Conservation (phyloP, 1,140 invertebrate species). For the Drosophila grimshawi region DNA sequence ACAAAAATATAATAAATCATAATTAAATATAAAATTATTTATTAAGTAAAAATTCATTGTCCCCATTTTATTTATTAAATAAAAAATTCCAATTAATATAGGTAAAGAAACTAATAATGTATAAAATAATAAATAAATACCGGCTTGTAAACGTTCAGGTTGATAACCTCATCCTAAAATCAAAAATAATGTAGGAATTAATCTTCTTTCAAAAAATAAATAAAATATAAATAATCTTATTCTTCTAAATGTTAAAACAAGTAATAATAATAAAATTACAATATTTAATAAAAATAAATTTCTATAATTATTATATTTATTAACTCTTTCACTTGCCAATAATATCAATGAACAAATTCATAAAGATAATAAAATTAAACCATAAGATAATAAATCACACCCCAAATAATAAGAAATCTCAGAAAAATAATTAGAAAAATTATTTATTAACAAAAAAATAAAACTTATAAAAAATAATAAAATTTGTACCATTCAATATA, state of each 20-base stretch:
- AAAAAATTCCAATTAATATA: constrained; percentile 86
- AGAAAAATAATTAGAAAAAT: constrained; percentile 70
- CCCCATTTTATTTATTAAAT: constrained; percentile 82
- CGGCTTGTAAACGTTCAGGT: constrained; percentile 87
- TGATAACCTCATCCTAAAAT: constrained; percentile 88
- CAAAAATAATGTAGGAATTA: constrained; percentile 88
- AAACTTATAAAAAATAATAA: constrained; percentile 83
- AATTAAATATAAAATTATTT: constrained; percentile 84
- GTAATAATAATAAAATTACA: constrained; percentile 86
- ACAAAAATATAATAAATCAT: constrained; percentile 85
- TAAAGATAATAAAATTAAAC: constrained; percentile 85
- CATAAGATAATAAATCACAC: constrained; percentile 85
- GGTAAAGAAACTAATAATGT: constrained; percentile 87
- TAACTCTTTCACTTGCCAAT: constrained; percentile 85
- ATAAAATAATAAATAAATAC: constrained; percentile 88
- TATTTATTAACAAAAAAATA: constrained; percentile 82
- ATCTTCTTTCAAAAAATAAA: constrained; percentile 88
- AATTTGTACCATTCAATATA: constrained; percentile 79
- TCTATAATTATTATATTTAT: constrained; percentile 84
- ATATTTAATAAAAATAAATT: constrained; percentile 86
- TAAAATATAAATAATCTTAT: constrained; percentile 88
- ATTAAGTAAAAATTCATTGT: constrained; percentile 85
- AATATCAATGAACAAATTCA: constrained; percentile 86
- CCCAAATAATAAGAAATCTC: constrained; percentile 84
- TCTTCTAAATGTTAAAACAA: constrained; percentile 86